Evolutionary conservation across 2,888 invertebrate species (phyloP).

Genomic region (Unio delphinus): DNA sequence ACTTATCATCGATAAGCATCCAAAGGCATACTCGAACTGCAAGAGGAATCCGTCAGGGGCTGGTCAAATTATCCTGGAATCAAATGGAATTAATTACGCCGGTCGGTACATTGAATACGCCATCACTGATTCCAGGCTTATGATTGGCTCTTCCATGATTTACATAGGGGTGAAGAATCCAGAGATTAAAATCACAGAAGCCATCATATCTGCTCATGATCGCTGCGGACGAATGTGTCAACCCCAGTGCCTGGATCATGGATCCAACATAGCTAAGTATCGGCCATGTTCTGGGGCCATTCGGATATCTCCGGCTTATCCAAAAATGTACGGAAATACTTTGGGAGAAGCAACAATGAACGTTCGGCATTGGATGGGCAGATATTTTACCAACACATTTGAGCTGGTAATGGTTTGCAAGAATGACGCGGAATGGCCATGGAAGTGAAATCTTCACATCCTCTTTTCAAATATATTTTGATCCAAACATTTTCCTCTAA

Average conservation of each 20-base stretch:
- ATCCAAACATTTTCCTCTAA: too few relatives aligned
- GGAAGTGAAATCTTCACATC: too few relatives aligned
- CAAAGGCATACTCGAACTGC: too few relatives aligned
- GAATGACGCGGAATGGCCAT: too few relatives aligned
- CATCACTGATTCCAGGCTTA: slow-evolving; percentile 42
- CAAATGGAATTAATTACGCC: slow-evolving; percentile 51
- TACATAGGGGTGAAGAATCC: slow-evolving; percentile 42
- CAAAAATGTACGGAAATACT: slow-evolving; percentile 36
- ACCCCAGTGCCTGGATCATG: slow-evolving; percentile 38
- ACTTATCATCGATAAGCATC: too few relatives aligned
- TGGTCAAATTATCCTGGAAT: slow-evolving; percentile 40
- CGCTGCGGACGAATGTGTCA: slow-evolving; percentile 53
- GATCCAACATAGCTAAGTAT: slow-evolving; percentile 17
- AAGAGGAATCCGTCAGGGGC: slow-evolving; percentile 4
- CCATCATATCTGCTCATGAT: slow-evolving; percentile 47
- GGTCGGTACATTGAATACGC: slow-evolving; percentile 54
- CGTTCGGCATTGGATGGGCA: slow-evolving; percentile 8
- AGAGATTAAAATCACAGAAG: slow-evolving; percentile 15
- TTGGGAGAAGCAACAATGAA: slow-evolving; percentile 20
- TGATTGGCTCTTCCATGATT: slow-evolving; percentile 41
- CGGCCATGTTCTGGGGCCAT: slow-evolving; percentile 47
- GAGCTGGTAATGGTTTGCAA: too few relatives aligned
- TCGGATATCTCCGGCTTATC: slow-evolving; percentile 27
- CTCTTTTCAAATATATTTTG: too few relatives aligned
- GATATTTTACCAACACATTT: too few relatives aligned